phyloP scores from a whole-genome alignment of 2,888 invertebrate species.

The Maniola hyperantus region DNA sequence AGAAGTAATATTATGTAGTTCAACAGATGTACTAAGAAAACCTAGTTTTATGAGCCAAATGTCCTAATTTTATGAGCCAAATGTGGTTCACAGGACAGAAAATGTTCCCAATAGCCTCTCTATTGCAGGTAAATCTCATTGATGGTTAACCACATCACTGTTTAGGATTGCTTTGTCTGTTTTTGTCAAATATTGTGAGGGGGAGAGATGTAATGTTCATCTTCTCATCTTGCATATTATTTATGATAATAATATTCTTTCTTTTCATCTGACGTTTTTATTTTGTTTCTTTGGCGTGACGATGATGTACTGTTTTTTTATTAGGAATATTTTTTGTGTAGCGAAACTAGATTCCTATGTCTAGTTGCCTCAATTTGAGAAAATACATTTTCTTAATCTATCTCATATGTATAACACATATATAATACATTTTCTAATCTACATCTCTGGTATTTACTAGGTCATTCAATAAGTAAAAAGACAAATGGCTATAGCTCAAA shows the following conservation, averaged over 20 bases:
- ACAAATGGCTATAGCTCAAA: too few species aligned
- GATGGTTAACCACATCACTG: constrained; percentile 6
- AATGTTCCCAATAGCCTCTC: background rate
- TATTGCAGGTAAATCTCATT: background rate
- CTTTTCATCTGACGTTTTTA: constrained; percentile 15
- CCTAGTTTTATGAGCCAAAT: background rate
- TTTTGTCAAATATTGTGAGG: constrained; percentile 11
- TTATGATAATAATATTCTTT: constrained; percentile 16
- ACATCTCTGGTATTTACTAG: too few species aligned
- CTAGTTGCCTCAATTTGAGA: too few species aligned
- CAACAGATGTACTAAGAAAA: background rate
- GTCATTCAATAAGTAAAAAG: too few species aligned
- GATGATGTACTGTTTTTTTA: background rate
- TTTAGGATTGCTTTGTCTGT: constrained; percentile 11
- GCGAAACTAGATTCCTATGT: background rate
- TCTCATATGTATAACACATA: too few species aligned
- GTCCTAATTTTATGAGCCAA: background rate
- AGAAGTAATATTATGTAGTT: background rate
- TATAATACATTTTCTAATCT: too few species aligned
- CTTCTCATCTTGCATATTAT: constrained; percentile 7
- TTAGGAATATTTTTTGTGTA: background rate
- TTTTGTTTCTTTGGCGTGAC: constrained; percentile 3
- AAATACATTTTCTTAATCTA: too few species aligned
- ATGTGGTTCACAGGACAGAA: background rate
- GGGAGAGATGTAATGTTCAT: constrained; percentile 1